A percentile compares a stretch with the other conserved stretches of the same genome.
Conservation (phyloP, 1,140 invertebrate species). For the Calycopis cecrops region DNA sequence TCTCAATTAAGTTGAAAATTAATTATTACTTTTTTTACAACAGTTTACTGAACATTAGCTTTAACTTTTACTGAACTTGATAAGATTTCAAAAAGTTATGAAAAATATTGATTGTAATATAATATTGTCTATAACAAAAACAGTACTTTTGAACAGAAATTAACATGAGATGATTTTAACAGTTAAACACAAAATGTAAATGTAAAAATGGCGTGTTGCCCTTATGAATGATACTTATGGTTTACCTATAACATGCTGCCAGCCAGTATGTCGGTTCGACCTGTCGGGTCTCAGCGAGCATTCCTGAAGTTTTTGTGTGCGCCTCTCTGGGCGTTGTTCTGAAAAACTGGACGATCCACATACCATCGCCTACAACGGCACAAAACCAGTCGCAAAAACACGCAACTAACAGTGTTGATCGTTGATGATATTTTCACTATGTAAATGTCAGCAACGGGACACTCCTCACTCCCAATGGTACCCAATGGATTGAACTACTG, state of each 20-base stretch:
- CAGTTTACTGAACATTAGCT: too few relatives aligned
- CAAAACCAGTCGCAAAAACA: slow-evolving; percentile 58
- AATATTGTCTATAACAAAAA: neutral
- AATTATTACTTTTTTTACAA: too few relatives aligned
- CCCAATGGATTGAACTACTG: slow-evolving; percentile 49
- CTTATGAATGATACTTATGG: slow-evolving; percentile 74
- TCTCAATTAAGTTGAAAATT: too few relatives aligned
- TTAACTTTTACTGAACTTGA: too few relatives aligned
- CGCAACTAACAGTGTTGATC: slow-evolving; percentile 61
- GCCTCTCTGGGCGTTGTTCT: slow-evolving; percentile 67
- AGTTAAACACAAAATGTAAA: slow-evolving; percentile 19
- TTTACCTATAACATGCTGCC: slow-evolving; percentile 72
- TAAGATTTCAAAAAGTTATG: too few relatives aligned
- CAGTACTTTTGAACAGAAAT: neutral
- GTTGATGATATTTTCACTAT: slow-evolving; percentile 65
- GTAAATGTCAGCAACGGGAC: slow-evolving; percentile 70
- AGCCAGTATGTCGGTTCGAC: slow-evolving; percentile 64
- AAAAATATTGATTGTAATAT: too few relatives aligned
- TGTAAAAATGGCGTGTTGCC: slow-evolving; percentile 52
- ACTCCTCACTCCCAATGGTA: slow-evolving; percentile 50
- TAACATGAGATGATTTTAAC: slow-evolving; percentile 5
- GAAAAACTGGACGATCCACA: slow-evolving; percentile 75
- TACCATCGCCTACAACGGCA: slow-evolving; percentile 72
- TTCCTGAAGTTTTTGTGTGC: slow-evolving; percentile 59
- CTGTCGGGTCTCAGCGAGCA: slow-evolving; percentile 57